Base-by-base conservation (phyloP, 2,888 invertebrate species). In the Camptogramma bilineatum region DNA sequence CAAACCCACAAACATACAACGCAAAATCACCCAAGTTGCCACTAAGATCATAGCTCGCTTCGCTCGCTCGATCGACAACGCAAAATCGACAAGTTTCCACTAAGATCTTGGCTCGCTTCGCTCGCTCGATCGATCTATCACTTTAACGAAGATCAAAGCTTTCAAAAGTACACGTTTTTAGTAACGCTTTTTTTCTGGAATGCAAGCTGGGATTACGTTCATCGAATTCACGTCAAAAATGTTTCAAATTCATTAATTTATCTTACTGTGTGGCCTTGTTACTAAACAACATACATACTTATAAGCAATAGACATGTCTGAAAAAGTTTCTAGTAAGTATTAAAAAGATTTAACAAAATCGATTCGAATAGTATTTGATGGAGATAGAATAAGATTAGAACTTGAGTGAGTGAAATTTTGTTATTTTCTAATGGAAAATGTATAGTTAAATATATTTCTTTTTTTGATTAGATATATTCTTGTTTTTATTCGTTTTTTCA, bases 391-490 rank as follows among this genome's bases (percentile, higher is more conserved):
- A 82, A 83, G 83, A 76, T 74, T 62, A 74, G 73, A 47, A 75
- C 17, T 21, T 67, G 78, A 73, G 68, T 71, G 79, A 81, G 77
- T 77, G 83, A 81, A 76, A 75, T 78, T 82, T 81, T 85, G 82
- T 84, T 86, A 79, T 78, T 81, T 78, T 76, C 64, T 28, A 52
- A 69, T 62, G 70, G 75, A 79, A 73, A 76, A 74, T 80, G 79
- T 80, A 83, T 85, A 87, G 84, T 81, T 84, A 83, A 85, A 86
- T 85, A 84, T 86, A 87, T 85, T 83, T 81, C 80, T 85, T 84
- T 86, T 84, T 85, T 82, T 78, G 79, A 79, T 78, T 77, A 76
- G 71, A 79, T 66, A 73, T 74, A 68, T 74, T 75, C 73, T 78
- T 77, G 70, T 83, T 80, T 75, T 79, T 61, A 44, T 54, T 54